A percentile compares a stretch with the other conserved stretches of the same genome.
Evolutionary conservation across 2,113 vertebrate genomes (phyloP).

Genomic region (Terrapene triunguis): DNA sequence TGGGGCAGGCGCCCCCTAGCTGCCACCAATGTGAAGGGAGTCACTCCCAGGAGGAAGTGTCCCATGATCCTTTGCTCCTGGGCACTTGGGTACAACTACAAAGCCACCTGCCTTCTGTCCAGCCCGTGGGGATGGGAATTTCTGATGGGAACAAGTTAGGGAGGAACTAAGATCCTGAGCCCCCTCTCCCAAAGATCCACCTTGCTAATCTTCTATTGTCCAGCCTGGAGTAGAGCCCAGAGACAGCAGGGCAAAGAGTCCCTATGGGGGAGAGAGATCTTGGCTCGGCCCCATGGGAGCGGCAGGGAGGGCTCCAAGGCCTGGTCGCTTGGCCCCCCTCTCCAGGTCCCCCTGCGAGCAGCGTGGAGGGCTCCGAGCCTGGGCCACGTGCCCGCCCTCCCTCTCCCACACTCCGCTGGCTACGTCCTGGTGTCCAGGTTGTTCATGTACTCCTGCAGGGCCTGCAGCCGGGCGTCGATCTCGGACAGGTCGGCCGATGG

Average conservation of each 20-base stretch:
- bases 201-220: neutral
- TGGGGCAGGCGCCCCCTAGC: neutral
- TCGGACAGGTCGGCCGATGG: slow-evolving; percentile 88
- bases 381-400: neutral
- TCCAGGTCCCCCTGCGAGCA: too few species aligned
- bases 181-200: neutral
- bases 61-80: neutral
- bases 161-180: neutral
- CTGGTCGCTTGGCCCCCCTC: too few species aligned
- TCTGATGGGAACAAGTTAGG: neutral
- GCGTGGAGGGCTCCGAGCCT: too few species aligned
- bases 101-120: neutral
- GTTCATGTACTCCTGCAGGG: slow-evolving; percentile 94
- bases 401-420: neutral
- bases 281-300: neutral
- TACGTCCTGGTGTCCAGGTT: slow-evolving; percentile 86
- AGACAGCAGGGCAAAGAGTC: neutral
- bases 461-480: slow-evolving; percentile 91
- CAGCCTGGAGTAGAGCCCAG: neutral
- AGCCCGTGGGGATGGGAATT: neutral
- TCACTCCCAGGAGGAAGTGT: neutral
- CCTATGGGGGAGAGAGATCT: neutral
- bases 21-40: neutral
- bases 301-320: neutral
- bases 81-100: neutral